A percentile compares a stretch with the other conserved stretches of the same genome.
phyloP scores from a whole-genome alignment of 1,140 invertebrate genomes.

The Papilio helenus region DNA sequence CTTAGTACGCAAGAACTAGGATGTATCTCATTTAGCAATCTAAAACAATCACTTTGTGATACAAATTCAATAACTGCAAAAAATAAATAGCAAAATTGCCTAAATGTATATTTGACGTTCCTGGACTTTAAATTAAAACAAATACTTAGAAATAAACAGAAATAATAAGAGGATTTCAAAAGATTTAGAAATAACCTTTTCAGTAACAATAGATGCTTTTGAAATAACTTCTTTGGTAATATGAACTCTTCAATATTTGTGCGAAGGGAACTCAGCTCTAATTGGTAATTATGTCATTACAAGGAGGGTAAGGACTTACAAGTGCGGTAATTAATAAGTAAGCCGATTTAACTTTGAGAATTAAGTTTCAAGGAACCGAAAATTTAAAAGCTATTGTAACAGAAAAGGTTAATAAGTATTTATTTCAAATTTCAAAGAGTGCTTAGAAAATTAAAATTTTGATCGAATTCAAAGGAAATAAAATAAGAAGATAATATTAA shows the following conservation, averaged over 20 bases:
- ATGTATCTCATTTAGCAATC: too few relatives aligned
- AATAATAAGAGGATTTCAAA: neutral
- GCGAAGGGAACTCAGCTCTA: neutral
- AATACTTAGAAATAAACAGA: neutral
- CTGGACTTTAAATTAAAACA: neutral
- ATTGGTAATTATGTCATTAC: constrained; percentile 21
- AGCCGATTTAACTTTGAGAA: constrained; percentile 11
- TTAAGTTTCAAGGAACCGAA: constrained; percentile 3
- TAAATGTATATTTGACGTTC: too few relatives aligned
- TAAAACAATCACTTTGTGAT: too few relatives aligned
- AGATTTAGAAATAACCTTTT: neutral
- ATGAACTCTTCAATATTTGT: neutral
- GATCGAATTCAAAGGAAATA: too few relatives aligned
- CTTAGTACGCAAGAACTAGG: too few relatives aligned
- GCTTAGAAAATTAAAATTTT: too few relatives aligned
- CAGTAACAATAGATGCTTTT: neutral
- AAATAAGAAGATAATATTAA: too few relatives aligned
- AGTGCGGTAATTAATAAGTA: constrained; percentile 10
- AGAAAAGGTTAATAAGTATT: neutral
- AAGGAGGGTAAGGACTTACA: neutral
- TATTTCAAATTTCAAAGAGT: too few relatives aligned
- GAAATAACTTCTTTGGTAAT: neutral
- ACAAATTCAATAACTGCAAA: too few relatives aligned
- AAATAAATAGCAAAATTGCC: too few relatives aligned
- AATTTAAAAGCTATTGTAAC: neutral